A percentile compares a stretch with the other conserved stretches of the same genome.
Evolutionary conservation across 2,888 invertebrate genomes (phyloP).

Genomic region (Pristionchus entomophagus): DNA sequence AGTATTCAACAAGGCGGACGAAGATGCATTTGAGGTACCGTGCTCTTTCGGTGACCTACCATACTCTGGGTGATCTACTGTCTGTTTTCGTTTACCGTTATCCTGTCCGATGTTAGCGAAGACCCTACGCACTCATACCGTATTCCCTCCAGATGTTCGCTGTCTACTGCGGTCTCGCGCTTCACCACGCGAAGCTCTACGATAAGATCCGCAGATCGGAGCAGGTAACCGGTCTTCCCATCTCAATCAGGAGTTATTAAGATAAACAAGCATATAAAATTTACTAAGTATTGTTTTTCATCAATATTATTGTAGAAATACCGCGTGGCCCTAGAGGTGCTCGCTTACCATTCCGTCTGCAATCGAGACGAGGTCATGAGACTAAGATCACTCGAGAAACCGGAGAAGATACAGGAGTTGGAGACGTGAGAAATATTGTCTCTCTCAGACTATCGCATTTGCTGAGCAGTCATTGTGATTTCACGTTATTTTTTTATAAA

Average conservation of each 20-base stretch:
- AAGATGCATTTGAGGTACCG: slow-evolving; percentile 83
- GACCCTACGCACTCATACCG: not conserved
- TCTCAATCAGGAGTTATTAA: not conserved
- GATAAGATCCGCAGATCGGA: slow-evolving; percentile 88
- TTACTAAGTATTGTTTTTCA: not conserved
- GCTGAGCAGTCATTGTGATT: too few relatives aligned
- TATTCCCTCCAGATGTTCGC: slow-evolving; percentile 81
- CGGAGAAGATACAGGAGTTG: slow-evolving; percentile 64
- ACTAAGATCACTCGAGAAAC: slow-evolving; percentile 66
- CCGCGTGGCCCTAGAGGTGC: slow-evolving; percentile 85
- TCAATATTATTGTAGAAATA: slow-evolving; percentile 83
- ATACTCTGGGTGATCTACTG: not conserved
- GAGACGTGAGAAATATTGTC: slow-evolving; percentile 61
- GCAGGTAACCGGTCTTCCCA: slow-evolving; percentile 75
- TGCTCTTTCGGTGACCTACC: not conserved
- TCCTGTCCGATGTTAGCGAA: not conserved
- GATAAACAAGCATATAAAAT: not conserved
- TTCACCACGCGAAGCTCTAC: slow-evolving; percentile 89
- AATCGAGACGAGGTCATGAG: slow-evolving; percentile 82
- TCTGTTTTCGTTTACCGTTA: not conserved
- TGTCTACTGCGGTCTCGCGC: slow-evolving; percentile 88
- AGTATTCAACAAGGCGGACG: slow-evolving; percentile 83
- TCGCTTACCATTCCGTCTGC: slow-evolving; percentile 88
- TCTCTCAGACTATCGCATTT: too few relatives aligned
- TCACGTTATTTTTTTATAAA: too few relatives aligned